Conservation (phyloP, 2,797 vertebrate species). For the Spea hammondii region DNA sequence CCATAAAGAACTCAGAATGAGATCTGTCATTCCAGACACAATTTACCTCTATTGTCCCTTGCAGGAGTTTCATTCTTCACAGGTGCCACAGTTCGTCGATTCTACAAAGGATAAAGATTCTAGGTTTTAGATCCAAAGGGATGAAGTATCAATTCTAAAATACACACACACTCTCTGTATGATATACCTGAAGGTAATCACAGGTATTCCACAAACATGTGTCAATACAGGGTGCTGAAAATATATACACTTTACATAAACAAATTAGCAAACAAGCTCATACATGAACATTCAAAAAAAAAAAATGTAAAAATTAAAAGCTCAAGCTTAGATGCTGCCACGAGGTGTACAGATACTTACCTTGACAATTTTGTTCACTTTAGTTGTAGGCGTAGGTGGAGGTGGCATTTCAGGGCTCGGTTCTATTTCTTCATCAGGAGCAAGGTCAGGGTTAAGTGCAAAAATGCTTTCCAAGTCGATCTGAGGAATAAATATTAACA, state of each 20-base stretch:
- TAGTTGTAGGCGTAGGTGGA: constrained; percentile 77
- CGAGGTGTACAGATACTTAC: constrained; percentile 64
- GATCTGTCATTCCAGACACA: no score
- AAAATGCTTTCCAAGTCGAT: constrained; percentile 95
- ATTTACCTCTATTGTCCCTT: constrained; percentile 89
- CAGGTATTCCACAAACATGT: no score
- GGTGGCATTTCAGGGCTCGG: constrained; percentile 82
- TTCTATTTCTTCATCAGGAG: constrained; percentile 86
- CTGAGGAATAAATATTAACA: constrained; percentile 63
- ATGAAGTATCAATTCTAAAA: no score
- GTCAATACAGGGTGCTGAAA: no score
- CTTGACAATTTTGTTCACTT: constrained; percentile 92
- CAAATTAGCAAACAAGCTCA: neutral
- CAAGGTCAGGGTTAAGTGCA: constrained; percentile 88
- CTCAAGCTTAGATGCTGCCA: no score
- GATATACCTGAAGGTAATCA: no score
- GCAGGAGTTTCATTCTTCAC: constrained; percentile 80
- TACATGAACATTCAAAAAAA: neutral
- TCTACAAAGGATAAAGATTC: constrained; percentile 62
- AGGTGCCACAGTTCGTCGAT: constrained; percentile 74
- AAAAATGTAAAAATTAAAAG: neutral
- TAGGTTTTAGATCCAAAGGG: no score
- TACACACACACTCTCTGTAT: no score
- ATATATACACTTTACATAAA: no score
- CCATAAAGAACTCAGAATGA: no score